Percentiles rank a stretch among this genome's conserved stretches.
These are phyloP conservation scores for Pristionchus pacificus DNA, from an alignment of 1,140 invertebrate genomes.

Conservation along the genomic window DNA sequence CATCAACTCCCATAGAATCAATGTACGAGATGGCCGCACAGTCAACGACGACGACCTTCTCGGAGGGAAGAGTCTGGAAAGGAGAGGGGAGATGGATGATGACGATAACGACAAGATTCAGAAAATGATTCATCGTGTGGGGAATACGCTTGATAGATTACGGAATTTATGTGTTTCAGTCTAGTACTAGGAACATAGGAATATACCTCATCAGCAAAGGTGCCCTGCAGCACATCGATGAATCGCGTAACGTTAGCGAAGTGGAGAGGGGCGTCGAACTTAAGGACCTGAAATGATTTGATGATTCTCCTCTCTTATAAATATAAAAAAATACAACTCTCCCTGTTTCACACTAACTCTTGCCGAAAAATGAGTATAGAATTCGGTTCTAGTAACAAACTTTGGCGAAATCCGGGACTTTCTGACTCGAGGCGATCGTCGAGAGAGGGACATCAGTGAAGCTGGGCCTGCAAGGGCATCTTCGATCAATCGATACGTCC, in stretches of 20 bases:
- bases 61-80: constrained; percentile 7
- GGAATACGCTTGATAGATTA: no score
- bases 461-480: constrained; percentile 14
- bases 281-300: constrained; percentile 23
- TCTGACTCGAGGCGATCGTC: constrained; percentile 8
- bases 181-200: no score
- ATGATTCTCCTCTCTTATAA: constrained; percentile 2
- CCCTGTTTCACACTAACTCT: no score
- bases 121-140: no score
- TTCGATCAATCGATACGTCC: constrained; percentile 10
- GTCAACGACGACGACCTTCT: constrained; percentile 27
- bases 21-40: constrained; percentile 35
- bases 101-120: no score
- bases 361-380: no score
- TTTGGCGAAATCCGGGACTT: constrained; percentile 19
- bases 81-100: no score
- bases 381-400: constrained; percentile 18
- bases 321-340: constrained; percentile 1
- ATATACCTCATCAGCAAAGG: constrained; percentile 19
- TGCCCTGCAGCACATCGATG: constrained; percentile 32
- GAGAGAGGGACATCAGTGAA: constrained; percentile 1
- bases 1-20: constrained; percentile 41
- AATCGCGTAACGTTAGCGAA: constrained; percentile 44
- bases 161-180: no score
- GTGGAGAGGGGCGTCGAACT: constrained; percentile 40